phyloP scores from a whole-genome alignment of 64 coral and sea anemone genomes.

The Montipora efflorescens region DNA sequence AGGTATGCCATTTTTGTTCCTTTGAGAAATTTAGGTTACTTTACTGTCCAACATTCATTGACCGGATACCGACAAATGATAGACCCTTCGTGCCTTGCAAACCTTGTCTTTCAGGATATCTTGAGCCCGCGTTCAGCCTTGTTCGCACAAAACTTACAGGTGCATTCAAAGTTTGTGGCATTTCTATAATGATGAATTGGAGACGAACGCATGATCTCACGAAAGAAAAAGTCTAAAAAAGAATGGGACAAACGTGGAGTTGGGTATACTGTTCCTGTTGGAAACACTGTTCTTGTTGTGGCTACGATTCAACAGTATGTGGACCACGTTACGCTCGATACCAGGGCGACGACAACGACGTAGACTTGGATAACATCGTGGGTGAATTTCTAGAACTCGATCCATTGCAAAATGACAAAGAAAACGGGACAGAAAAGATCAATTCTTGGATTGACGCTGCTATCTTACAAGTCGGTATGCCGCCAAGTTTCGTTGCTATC shows the following conservation, averaged over 20 bases:
- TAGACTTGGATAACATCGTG: conserved; percentile 82
- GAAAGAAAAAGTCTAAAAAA: background rate
- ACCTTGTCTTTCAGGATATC: too few species aligned
- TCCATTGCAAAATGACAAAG: conserved; percentile 85
- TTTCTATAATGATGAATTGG: background rate
- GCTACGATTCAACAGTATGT: conserved; percentile 40
- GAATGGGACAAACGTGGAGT: conserved; percentile 85
- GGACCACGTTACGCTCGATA: conserved; percentile 86
- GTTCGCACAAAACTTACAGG: background rate
- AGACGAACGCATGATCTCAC: conserved; percentile 3
- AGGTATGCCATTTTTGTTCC: too few species aligned
- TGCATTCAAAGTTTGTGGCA: background rate
- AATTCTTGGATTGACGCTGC: conserved; percentile 84
- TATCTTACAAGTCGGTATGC: conserved; percentile 66
- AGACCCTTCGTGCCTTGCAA: too few species aligned
- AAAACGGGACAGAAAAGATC: conserved; percentile 80
- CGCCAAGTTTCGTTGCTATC: conserved; percentile 80
- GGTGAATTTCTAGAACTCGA: conserved; percentile 91
- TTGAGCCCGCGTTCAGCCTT: too few species aligned
- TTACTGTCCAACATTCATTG: too few species aligned
- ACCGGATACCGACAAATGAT: too few species aligned
- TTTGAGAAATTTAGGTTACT: too few species aligned
- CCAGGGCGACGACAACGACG: conserved; percentile 77
- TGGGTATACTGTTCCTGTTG: conserved; percentile 81
- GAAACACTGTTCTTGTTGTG: conserved; percentile 50